Percentiles rank a stretch among this genome's conserved stretches.
These are phyloP conservation scores for Hyla sarda DNA, from an alignment of 2,113 vertebrate species.

Conservation along the genomic window DNA sequence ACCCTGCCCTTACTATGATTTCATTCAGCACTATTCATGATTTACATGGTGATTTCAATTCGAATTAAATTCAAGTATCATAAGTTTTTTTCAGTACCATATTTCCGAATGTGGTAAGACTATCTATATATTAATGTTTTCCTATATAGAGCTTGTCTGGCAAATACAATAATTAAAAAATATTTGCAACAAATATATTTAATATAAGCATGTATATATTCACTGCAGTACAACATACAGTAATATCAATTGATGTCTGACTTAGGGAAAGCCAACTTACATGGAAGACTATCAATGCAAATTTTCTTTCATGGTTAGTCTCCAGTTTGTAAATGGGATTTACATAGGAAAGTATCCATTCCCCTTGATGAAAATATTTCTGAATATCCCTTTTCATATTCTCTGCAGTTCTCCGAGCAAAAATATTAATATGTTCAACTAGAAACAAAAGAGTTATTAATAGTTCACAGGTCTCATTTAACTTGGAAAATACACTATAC, in stretches of 20 bases:
- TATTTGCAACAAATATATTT: neutral
- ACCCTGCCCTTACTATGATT: too few relatives aligned
- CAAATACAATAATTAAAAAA: too few relatives aligned
- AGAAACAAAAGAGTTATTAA: neutral
- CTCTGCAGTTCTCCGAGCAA: neutral
- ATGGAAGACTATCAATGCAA: slow-evolving; percentile 92
- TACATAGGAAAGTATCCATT: neutral
- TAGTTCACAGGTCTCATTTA: too few relatives aligned
- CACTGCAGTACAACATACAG: too few relatives aligned
- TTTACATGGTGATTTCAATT: too few relatives aligned
- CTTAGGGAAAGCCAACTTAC: slow-evolving; percentile 72
- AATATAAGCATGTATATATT: neutral
- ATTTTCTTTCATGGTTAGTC: slow-evolving; percentile 79
- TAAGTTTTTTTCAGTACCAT: too few relatives aligned
- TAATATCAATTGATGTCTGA: neutral
- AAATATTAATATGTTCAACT: neutral
- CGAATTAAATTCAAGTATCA: too few relatives aligned
- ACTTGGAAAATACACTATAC: too few relatives aligned
- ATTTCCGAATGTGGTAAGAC: too few relatives aligned
- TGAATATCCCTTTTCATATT: neutral
- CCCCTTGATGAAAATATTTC: neutral
- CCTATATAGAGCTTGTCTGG: too few relatives aligned
- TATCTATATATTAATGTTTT: too few relatives aligned
- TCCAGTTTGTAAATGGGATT: slow-evolving; percentile 77
- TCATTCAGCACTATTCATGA: too few relatives aligned